Evolutionary conservation across 1,140 invertebrate species (phyloP).

Genomic region (Yoshiicerus persimilis): DNA sequence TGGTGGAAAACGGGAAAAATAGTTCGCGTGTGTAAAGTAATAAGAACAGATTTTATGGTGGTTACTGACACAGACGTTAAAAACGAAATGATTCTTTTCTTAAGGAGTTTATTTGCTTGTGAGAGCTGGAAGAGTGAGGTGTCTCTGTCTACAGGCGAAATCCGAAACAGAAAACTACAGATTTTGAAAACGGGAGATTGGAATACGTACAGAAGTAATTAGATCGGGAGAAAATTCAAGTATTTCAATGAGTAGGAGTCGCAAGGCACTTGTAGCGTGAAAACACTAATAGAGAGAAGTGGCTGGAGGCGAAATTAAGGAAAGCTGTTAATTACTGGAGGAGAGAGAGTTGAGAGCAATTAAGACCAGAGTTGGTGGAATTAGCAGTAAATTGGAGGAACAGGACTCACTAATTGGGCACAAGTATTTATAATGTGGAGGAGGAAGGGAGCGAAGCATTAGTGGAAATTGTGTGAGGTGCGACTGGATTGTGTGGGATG

Average conservation of each 20-base stretch:
- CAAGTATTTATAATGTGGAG: neutral
- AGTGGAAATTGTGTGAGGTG: neutral
- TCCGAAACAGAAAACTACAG: neutral
- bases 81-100: conserved; percentile 20
- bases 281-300: neutral
- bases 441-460: neutral
- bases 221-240: neutral
- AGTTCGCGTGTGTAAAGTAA: neutral
- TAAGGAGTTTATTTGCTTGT: conserved; percentile 3
- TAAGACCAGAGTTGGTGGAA: neutral
- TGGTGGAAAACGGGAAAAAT: neutral
- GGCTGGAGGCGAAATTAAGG: neutral
- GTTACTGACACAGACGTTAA: neutral
- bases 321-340: neutral
- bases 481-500: neutral
- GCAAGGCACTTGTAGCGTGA: neutral
- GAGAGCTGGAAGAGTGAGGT: neutral
- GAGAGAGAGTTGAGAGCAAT: neutral
- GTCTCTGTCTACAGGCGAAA: neutral
- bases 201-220: neutral
- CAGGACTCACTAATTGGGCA: neutral
- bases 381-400: neutral
- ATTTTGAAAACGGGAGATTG: neutral
- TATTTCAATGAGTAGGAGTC: neutral
- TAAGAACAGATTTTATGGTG: neutral